phyloP scores from a whole-genome alignment of 1,140 invertebrate species.

The Pogonomyrmex barbatus region DNA sequence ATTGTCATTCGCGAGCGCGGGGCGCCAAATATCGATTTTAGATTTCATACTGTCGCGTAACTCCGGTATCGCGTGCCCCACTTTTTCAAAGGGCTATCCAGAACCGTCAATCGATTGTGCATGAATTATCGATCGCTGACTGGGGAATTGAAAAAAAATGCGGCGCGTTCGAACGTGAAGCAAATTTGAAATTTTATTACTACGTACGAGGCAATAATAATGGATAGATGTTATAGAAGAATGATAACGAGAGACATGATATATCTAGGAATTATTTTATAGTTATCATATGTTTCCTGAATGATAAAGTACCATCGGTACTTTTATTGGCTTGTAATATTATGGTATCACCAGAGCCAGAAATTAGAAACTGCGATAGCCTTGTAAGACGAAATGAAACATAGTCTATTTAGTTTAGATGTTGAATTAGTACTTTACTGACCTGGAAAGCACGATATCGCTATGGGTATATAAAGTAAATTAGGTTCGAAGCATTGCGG shows the following conservation, averaged over 20 bases:
- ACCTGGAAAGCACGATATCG: conserved; percentile 20
- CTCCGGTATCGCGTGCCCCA: conserved; percentile 59
- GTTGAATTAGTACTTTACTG: conserved; percentile 24
- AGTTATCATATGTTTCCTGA: background rate
- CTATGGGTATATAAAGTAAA: conserved; percentile 5
- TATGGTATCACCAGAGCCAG: background rate
- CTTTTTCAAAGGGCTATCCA: conserved; percentile 57
- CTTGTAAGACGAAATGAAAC: background rate
- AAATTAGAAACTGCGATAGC: conserved; percentile 14
- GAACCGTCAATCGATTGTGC: conserved; percentile 61
- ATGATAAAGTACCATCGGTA: background rate
- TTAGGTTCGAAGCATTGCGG: conserved; percentile 12
- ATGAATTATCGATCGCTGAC: conserved; percentile 66
- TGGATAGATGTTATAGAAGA: no score
- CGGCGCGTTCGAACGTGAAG: background rate
- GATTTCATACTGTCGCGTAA: conserved; percentile 66
- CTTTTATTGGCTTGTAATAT: background rate
- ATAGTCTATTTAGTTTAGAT: background rate
- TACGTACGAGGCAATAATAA: no score
- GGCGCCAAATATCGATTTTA: conserved; percentile 70
- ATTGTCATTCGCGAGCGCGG: conserved; percentile 31
- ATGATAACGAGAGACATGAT: background rate
- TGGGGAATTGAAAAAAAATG: conserved; percentile 38
- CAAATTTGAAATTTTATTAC: background rate
- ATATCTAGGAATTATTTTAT: background rate